phyloP scores from a whole-genome alignment of 2,113 vertebrate genomes.

The Tenebrosternarchus preto region DNA sequence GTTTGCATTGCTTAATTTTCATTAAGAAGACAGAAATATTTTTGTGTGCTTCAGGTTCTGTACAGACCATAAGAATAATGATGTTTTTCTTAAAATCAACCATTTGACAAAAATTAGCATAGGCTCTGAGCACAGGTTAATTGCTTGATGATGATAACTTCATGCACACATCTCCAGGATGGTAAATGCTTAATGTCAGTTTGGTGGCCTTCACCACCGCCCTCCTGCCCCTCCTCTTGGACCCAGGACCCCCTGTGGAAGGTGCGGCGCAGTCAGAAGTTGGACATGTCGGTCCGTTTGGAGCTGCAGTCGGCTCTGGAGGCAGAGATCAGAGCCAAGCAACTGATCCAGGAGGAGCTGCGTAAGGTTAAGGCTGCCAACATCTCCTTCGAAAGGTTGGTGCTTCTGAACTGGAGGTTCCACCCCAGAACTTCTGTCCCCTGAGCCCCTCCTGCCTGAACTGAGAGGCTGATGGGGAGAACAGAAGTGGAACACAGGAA shows the following conservation, averaged over 20 bases:
- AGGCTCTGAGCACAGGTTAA: background rate
- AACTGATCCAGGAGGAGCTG: slow-evolving; percentile 91
- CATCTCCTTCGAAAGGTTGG: slow-evolving; percentile 89
- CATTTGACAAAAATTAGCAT: background rate
- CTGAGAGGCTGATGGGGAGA: background rate
- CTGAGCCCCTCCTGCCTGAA: background rate
- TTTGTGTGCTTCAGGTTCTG: background rate
- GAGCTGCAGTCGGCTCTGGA: slow-evolving; percentile 97
- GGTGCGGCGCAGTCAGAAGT: slow-evolving; percentile 93
- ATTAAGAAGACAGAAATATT: background rate
- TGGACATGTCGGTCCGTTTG: slow-evolving; percentile 96
- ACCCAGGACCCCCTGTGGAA: slow-evolving; percentile 95
- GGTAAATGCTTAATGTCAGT: background rate
- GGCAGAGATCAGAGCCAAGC: slow-evolving; percentile 94
- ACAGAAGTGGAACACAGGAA: background rate
- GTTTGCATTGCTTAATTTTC: no score
- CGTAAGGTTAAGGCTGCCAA: slow-evolving; percentile 85
- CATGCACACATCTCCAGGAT: background rate
- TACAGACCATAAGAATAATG: background rate
- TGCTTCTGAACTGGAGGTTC: background rate
- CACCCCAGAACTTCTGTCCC: background rate
- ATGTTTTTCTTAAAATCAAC: background rate
- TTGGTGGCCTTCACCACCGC: background rate
- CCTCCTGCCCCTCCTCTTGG: background rate
- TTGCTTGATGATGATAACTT: background rate